phyloP scores from a whole-genome alignment of 2,888 invertebrate species.

The Chaetogeoica ovagalla region DNA sequence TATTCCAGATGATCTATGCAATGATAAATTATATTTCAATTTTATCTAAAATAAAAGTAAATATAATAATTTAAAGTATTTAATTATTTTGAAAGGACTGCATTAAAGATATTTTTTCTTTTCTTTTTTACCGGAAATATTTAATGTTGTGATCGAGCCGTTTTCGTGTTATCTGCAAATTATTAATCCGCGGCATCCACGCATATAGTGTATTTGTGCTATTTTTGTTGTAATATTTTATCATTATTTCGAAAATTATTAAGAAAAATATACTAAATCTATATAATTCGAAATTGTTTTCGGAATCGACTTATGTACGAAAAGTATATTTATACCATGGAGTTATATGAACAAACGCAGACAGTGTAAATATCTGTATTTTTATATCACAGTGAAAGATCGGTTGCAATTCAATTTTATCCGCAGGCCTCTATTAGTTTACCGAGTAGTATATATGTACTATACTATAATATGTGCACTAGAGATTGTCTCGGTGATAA shows the following conservation, averaged over 20 bases:
- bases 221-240: background rate
- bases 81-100: no score
- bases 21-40: no score
- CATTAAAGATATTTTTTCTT: no score
- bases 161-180: no score
- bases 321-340: background rate
- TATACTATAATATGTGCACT: no score
- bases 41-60: no score
- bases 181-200: no score
- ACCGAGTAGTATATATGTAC: background rate
- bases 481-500: conserved; percentile 9
- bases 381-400: background rate
- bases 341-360: conserved; percentile 4
- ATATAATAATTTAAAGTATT: no score
- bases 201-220: no score
- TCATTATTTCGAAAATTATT: background rate
- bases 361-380: conserved; percentile 3
- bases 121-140: no score
- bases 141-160: no score
- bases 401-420: conserved; percentile 34
- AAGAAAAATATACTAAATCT: background rate
- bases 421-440: conserved; percentile 37
- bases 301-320: background rate
- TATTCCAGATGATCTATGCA: no score
- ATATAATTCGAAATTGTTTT: background rate